Conservation (phyloP, 2,113 vertebrate genomes). For the Trinectes maculatus region DNA sequence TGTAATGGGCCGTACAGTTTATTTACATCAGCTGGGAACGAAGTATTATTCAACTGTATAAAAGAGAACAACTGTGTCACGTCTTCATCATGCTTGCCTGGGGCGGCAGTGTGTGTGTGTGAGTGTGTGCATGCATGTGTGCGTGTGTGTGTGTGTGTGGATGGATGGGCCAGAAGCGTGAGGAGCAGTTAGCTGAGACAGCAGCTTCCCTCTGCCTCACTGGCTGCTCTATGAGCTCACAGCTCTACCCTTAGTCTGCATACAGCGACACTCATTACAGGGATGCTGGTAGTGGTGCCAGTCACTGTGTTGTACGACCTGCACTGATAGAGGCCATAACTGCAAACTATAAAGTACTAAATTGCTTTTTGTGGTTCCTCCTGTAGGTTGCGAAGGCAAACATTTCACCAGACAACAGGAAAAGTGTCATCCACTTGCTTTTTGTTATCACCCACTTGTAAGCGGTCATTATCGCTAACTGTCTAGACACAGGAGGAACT, state of each 20-base stretch:
- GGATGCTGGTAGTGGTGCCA: slow-evolving; percentile 21
- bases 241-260: slow-evolving; percentile 32
- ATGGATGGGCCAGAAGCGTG: slow-evolving; percentile 26
- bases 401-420: slow-evolving; percentile 22
- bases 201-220: slow-evolving; percentile 53
- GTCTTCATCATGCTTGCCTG: slow-evolving; percentile 58
- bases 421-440: not conserved
- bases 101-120: slow-evolving; percentile 30
- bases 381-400: slow-evolving; percentile 16
- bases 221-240: slow-evolving; percentile 59
- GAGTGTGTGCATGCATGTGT: slow-evolving; percentile 17
- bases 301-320: slow-evolving; percentile 5
- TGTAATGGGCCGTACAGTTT: slow-evolving; percentile 70
- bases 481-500: slow-evolving; percentile 29
- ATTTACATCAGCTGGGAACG: slow-evolving; percentile 73
- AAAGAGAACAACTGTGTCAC: slow-evolving; percentile 60
- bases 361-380: slow-evolving; percentile 26
- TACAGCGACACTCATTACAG: slow-evolving; percentile 25
- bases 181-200: slow-evolving; percentile 65
- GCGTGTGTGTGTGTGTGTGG: slow-evolving; percentile 15
- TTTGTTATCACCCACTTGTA: slow-evolving; percentile 38
- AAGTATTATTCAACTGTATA: slow-evolving; percentile 66
- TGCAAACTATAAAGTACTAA: slow-evolving; percentile 8
- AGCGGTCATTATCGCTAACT: slow-evolving; percentile 32
- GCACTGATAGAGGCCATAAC: slow-evolving; percentile 4